Evolutionary conservation across 2,113 vertebrate genomes (phyloP).

Genomic region (Gopherus flavomarginatus): DNA sequence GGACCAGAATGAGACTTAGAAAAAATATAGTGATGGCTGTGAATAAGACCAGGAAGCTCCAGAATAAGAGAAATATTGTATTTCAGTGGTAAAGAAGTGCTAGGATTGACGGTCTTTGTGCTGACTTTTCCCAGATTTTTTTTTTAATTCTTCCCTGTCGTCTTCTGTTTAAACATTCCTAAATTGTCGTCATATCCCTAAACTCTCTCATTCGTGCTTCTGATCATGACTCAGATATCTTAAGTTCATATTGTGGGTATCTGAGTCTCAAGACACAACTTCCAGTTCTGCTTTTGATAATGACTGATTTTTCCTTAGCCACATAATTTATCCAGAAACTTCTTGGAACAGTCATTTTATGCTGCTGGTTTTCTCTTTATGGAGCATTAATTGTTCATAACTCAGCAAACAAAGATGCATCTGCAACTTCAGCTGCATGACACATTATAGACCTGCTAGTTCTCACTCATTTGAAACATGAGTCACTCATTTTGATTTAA

Average conservation of each 20-base stretch:
- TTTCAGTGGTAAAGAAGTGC: neutral
- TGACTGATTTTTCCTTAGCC: conserved; percentile 4
- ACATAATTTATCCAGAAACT: neutral
- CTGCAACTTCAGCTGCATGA: neutral
- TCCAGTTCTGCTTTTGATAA: conserved; percentile 4
- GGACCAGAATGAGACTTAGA: neutral
- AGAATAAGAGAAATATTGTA: neutral
- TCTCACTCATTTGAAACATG: neutral
- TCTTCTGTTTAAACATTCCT: neutral
- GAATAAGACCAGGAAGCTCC: neutral
- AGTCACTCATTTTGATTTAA: conserved; percentile 11
- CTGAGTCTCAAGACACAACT: neutral
- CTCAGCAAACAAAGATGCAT: neutral
- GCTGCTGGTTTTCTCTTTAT: neutral
- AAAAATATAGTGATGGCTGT: neutral
- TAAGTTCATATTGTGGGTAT: neutral
- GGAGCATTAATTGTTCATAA: neutral
- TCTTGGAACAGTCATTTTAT: neutral
- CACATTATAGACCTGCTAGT: neutral
- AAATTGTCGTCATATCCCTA: neutral
- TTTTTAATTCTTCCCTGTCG: neutral
- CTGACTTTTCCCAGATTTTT: neutral
- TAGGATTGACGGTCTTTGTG: neutral
- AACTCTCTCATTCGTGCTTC: neutral
- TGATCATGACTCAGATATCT: neutral